Percentiles rank a stretch among this genome's conserved stretches.
Conservation (phyloP, 2,888 invertebrate species). For the Leptura quadrifasciata region DNA sequence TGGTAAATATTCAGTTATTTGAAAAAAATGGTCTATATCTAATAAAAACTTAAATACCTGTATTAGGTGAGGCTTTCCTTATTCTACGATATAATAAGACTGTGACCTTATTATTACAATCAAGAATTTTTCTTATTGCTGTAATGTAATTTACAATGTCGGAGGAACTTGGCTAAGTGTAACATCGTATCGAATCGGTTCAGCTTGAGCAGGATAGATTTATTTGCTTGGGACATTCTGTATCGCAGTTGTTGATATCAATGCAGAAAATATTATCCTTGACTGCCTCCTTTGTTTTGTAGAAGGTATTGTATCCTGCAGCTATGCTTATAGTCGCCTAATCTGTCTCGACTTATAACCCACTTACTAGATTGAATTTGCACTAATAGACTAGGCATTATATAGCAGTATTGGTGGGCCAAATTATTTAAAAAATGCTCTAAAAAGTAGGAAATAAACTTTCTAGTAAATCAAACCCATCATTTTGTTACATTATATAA, state of each 20-base stretch:
- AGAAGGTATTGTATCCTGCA: constrained; percentile 24
- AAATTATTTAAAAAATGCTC: too few species aligned
- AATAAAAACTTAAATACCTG: constrained; percentile 70
- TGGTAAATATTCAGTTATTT: constrained; percentile 70
- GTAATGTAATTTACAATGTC: constrained; percentile 22
- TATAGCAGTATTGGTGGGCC: too few species aligned
- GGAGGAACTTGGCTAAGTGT: constrained; percentile 8
- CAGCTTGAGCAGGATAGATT: neutral
- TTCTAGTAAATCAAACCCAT: too few species aligned
- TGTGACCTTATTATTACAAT: constrained; percentile 66
- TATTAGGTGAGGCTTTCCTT: constrained; percentile 73
- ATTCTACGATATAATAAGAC: constrained; percentile 66
- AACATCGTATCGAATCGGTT: neutral
- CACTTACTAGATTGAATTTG: neutral
- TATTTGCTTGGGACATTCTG: neutral
- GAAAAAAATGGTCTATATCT: constrained; percentile 65
- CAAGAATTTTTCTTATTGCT: constrained; percentile 49
- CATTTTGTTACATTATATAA: too few species aligned
- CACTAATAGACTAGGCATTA: too few species aligned
- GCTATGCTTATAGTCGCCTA: neutral
- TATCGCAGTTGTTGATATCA: constrained; percentile 9
- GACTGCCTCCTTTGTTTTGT: constrained; percentile 29
- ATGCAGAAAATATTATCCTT: constrained; percentile 33
- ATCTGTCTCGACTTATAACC: neutral
- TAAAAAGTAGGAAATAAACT: too few species aligned